Conservation (phyloP, 1,140 invertebrate genomes). For the Drusus annulatus region DNA sequence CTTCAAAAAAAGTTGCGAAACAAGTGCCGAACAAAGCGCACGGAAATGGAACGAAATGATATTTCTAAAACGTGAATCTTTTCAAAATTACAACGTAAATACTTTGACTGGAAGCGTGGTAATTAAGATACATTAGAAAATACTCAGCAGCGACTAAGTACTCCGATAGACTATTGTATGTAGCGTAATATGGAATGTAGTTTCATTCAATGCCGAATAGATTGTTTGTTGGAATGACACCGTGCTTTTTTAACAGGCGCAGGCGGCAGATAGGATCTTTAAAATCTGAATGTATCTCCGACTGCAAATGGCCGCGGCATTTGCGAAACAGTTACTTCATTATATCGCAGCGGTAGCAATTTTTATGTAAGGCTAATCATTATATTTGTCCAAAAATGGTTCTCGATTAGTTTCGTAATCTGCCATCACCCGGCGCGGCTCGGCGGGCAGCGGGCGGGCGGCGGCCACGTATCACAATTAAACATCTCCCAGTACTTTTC, state of each 20-base stretch:
- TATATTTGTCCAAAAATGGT: slow-evolving; percentile 51
- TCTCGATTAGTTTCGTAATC: slow-evolving; percentile 43
- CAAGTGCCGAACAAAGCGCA: neutral
- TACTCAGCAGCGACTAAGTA: neutral
- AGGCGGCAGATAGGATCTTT: neutral
- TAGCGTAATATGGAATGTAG: neutral
- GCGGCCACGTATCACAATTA: slow-evolving; percentile 27
- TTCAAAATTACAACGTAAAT: neutral
- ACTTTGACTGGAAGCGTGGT: neutral
- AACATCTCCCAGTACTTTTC: slow-evolving; percentile 39
- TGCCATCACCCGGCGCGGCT: neutral
- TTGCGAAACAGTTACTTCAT: slow-evolving; percentile 32
- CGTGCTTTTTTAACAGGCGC: neutral
- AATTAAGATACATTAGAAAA: neutral
- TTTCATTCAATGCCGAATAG: neutral
- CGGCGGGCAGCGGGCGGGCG: neutral
- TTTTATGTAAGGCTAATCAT: slow-evolving; percentile 42
- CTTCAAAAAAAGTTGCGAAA: too few species aligned
- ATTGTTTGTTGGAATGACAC: neutral
- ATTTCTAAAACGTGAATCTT: slow-evolving; percentile 6
- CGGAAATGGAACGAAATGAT: slow-evolving; percentile 12
- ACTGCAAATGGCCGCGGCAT: slow-evolving; percentile 8
- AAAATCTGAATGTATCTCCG: neutral
- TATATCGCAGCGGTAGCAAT: slow-evolving; percentile 19
- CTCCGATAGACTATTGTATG: slow-evolving; percentile 1